These are phyloP conservation scores for Rhaphigaster nebulosa DNA, from an alignment of 2,888 invertebrate species.

Conservation along the genomic window DNA sequence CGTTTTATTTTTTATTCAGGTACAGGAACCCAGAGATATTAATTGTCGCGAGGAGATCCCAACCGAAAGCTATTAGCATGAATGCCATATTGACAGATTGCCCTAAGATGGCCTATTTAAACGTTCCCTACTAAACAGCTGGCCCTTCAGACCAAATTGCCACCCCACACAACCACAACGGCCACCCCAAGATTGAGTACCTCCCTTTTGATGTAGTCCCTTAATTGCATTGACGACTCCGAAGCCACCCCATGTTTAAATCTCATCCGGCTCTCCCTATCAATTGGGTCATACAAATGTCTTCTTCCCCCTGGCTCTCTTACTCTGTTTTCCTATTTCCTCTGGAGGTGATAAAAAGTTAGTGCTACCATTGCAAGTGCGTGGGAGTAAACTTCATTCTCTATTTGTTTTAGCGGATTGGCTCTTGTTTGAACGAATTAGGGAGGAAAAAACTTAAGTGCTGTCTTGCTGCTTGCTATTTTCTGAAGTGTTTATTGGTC, in stretches of 20 bases:
- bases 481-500: background rate
- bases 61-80: background rate
- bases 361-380: background rate
- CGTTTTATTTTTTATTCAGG: no score
- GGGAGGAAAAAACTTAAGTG: background rate
- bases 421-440: background rate
- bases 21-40: background rate
- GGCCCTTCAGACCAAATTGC: conserved; percentile 2
- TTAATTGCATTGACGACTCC: conserved; percentile 54
- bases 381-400: background rate
- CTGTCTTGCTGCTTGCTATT: background rate
- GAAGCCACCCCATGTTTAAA: conserved; percentile 54
- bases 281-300: conserved; percentile 52
- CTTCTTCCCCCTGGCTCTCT: background rate
- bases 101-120: conserved; percentile 36
- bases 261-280: conserved; percentile 29
- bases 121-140: conserved; percentile 12
- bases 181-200: conserved; percentile 52
- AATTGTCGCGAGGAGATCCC: background rate
- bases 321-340: conserved; percentile 1
- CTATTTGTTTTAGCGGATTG: background rate
- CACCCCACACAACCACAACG: background rate
- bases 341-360: conserved; percentile 38
- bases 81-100: background rate
- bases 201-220: conserved; percentile 56